These are phyloP conservation scores for Phengaris arion DNA, from an alignment of 2,888 invertebrate genomes.

Conservation along the genomic window DNA sequence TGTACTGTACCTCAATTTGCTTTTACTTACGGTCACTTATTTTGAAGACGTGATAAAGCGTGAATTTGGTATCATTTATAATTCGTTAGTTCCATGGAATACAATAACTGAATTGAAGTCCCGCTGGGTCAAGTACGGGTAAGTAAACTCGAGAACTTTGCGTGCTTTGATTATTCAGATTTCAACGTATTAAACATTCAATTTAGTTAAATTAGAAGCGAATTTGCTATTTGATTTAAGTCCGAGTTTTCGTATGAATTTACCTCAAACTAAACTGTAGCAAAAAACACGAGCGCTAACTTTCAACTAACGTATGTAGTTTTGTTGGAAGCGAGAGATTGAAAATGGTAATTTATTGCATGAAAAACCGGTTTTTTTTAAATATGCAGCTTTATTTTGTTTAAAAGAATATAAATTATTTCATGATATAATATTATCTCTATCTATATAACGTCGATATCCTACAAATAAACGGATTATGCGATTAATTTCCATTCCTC, in stretches of 20 bases:
- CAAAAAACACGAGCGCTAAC: constrained; percentile 1
- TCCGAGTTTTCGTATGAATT: constrained; percentile 22
- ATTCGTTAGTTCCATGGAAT: constrained; percentile 16
- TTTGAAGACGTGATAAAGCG: neutral
- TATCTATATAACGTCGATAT: neutral
- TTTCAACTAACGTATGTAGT: constrained; percentile 12
- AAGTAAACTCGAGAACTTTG: constrained; percentile 21
- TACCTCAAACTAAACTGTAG: neutral
- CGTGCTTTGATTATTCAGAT: constrained; percentile 22
- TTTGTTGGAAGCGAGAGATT: constrained; percentile 19
- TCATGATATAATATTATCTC: neutral
- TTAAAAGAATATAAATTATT: neutral
- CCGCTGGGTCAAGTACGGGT: constrained; percentile 25
- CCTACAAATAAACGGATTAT: neutral
- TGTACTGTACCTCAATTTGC: neutral
- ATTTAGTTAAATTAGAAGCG: constrained; percentile 13
- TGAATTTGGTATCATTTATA: constrained; percentile 16
- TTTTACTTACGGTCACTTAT: neutral
- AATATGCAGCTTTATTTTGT: neutral
- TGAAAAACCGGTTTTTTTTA: neutral
- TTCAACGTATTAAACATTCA: constrained; percentile 19
- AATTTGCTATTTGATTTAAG: constrained; percentile 26
- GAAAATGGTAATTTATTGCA: constrained; percentile 19
- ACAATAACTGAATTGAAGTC: constrained; percentile 16
- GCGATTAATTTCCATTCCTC: neutral